phyloP scores from a whole-genome alignment of 2,113 vertebrate genomes.

The Indicator indicator region DNA sequence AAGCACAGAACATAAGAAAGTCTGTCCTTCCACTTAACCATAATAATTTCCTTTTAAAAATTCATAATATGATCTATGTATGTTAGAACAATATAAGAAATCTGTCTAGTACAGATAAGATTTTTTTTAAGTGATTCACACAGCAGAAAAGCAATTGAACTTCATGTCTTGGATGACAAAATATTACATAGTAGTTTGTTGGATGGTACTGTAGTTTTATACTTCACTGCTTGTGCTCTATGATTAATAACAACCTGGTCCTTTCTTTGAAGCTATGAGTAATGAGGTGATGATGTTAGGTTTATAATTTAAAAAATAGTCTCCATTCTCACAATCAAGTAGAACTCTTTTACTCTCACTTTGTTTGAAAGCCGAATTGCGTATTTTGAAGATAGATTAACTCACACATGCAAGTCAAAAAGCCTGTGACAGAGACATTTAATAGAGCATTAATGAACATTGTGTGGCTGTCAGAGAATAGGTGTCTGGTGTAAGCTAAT shows the following conservation, averaged over 20 bases:
- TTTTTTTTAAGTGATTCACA: not conserved
- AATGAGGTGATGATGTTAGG: not conserved
- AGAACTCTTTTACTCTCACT: not conserved
- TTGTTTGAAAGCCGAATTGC: not conserved
- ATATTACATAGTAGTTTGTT: not conserved
- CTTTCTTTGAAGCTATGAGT: not conserved
- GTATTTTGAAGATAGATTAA: not conserved
- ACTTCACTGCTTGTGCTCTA: not conserved
- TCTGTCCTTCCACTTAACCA: not conserved
- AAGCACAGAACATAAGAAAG: not conserved
- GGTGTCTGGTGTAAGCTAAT: not conserved
- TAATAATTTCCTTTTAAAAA: not conserved
- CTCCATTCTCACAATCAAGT: not conserved
- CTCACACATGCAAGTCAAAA: not conserved
- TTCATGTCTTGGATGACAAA: not conserved
- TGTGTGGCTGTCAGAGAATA: fast-evolving
- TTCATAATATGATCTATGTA: not conserved
- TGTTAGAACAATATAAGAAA: not conserved
- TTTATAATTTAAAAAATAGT: not conserved
- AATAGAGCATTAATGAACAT: not conserved
- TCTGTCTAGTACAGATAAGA: not conserved
- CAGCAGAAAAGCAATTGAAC: not conserved
- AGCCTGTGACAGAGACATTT: not conserved
- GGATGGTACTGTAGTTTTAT: not conserved
- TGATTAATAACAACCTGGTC: not conserved